phyloP scores from a whole-genome alignment of 2,888 invertebrate genomes.

The Encarsia formosa region DNA sequence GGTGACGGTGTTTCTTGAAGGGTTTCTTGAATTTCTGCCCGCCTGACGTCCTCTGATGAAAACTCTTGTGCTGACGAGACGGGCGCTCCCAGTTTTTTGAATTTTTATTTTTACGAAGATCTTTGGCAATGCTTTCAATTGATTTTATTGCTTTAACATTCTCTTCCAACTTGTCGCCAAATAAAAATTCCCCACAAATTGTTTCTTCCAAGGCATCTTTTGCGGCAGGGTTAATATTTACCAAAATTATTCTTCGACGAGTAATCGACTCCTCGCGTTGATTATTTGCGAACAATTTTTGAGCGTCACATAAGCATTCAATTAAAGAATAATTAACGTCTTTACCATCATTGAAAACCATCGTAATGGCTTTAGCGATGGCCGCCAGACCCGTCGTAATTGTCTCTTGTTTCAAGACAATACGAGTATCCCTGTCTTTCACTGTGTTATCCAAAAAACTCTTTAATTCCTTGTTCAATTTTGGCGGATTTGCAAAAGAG shows the following conservation, averaged over 20 bases:
- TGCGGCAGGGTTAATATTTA: conserved; percentile 1
- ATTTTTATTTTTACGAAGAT: too few relatives aligned
- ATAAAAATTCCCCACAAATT: neutral
- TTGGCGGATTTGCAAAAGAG: neutral
- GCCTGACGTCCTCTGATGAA: neutral
- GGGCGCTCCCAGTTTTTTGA: conserved; percentile 26
- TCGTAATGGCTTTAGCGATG: conserved; percentile 2
- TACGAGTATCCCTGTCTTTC: conserved; percentile 10
- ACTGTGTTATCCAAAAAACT: neutral
- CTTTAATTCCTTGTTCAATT: neutral
- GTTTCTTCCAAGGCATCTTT: conserved; percentile 7
- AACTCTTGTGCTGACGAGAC: neutral
- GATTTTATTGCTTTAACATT: conserved; percentile 5
- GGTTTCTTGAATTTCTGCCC: neutral
- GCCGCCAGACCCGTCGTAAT: conserved; percentile 13
- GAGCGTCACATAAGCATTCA: conserved; percentile 1
- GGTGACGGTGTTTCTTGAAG: neutral
- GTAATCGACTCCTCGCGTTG: conserved; percentile 6
- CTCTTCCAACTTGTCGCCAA: conserved; percentile 11
- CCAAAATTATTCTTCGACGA: conserved; percentile 5
- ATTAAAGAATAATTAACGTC: neutral
- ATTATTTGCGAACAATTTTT: neutral
- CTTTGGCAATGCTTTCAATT: neutral
- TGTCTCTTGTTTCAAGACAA: conserved; percentile 20
- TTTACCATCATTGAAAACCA: neutral